Evolutionary conservation across 1,140 invertebrate species (phyloP).

Genomic region (Gonioctena quinquepunctata): DNA sequence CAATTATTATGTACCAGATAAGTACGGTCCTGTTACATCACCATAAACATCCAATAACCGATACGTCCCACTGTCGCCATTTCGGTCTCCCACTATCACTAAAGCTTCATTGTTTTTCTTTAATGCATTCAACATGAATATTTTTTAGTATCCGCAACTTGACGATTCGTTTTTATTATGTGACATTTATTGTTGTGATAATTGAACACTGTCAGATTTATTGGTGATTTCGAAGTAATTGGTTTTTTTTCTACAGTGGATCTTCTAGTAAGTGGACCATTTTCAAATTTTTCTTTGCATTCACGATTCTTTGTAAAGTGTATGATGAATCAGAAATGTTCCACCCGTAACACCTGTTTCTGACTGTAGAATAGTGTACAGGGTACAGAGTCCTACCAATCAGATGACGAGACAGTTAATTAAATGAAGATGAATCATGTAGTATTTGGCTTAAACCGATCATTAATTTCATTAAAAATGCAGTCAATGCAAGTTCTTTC

Average conservation of each 20-base stretch:
- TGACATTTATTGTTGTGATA: slow-evolving; percentile 7
- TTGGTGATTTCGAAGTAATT: background rate
- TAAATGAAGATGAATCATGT: too few species aligned
- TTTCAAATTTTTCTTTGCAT: too few species aligned
- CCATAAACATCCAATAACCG: background rate
- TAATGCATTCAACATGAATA: slow-evolving; percentile 12
- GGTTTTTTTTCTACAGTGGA: background rate
- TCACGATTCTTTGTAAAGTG: too few species aligned
- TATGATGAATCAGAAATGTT: too few species aligned
- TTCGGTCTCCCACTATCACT: background rate
- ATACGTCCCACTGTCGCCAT: slow-evolving; percentile 15
- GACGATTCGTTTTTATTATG: slow-evolving; percentile 12
- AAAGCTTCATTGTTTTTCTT: slow-evolving; percentile 13
- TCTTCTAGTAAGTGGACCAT: background rate
- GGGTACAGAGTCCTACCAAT: too few species aligned
- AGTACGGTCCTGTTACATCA: background rate
- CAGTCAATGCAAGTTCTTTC: too few species aligned
- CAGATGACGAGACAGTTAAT: too few species aligned
- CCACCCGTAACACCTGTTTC: too few species aligned
- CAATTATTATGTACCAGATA: too few species aligned
- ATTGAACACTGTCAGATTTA: background rate
- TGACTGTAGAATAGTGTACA: too few species aligned
- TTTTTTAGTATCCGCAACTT: background rate
- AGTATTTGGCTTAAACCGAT: too few species aligned
- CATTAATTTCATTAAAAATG: too few species aligned